Evolutionary conservation across 2,888 invertebrate genomes (phyloP), one percentile per base, ranked within the genome.

Genomic region (Gasteruption jaculator): DNA sequence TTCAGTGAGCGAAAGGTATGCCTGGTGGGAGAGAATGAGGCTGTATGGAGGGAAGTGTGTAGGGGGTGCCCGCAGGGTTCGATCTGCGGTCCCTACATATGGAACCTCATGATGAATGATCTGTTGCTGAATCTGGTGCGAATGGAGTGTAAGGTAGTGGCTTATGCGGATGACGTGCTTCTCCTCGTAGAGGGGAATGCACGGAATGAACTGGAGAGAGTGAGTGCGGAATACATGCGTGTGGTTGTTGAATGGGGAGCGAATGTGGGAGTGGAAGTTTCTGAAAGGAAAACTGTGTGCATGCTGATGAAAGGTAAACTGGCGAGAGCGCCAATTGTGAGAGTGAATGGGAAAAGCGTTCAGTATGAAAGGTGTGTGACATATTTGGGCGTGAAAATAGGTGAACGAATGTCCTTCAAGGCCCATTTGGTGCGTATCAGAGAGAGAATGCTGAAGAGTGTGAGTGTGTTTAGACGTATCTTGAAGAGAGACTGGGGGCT

Each of bases 41-140:
- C 10, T 11, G 15, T 33, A 18, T 39, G 34, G 40, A 36, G 16
- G 18, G 24, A 10, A 4, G 40, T 36, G 33, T 14, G 21, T 10
- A 36, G 33, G 12, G 40, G 40, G 7, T 39, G 33, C 18, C 40
- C 33, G 22, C 40, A 36, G 22, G 40, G 40, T n/a, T 39, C 40
- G 22, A 36, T 39, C 2, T 15, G 34, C n/a, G 40, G 21, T 14
- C 33, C 33, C 2, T 15, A 15, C 2, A n/a, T 38, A 10, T 37
- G 33, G 33, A 36, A 36, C 24, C 20, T 37, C 14, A 1, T 11
- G n/a, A 36, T 39, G 33, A 24, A 11, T 35, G 40, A 36, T 1
- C 12, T 33, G 3, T 3, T 33, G 12, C 15, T 18, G 2, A 12
- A 16, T 2, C 12, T 33, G 18, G 7, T 7, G 7, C 8, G n/a